Evolutionary conservation across 2,888 invertebrate genomes (phyloP), one percentile per base, ranked within the genome.

Genomic region (Apantesis nais): DNA sequence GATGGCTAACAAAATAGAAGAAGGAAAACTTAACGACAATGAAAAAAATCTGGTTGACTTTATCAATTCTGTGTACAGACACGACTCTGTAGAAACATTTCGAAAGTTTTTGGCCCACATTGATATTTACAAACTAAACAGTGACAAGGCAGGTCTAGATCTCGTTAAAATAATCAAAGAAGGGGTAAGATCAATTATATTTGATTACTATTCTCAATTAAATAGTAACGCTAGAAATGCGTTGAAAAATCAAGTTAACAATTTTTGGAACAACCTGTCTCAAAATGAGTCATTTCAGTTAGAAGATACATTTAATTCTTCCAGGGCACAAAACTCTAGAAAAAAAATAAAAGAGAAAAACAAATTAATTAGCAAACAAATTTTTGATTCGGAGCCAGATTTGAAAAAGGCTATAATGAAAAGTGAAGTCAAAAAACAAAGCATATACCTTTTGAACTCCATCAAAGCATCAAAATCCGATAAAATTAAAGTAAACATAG

Each of bases 31-130:
- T n/a, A 71, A 76, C 22, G 34, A 60, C 5, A 74, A 74, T 8
- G 67, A 78, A 1, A 71, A 58, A 31, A 65, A 72, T 8, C 55
- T 89, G 0, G 8, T 85, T 0, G 73, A 79, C 34, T 85, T 87
- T 29, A 66, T 89, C 0, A 85, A 91, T 74, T 84, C 88, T 0
- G 70, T 90, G 16, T 90, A 88, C 67, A 76, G 60, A 44, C 31
- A 70, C 19, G 78, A 83, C 16, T 71, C 83, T 3, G 67, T 69
- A 9, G 48, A 64, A 0, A 85, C 85, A 62, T 77, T 90, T 5
- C 69, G 67, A 9, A 75, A 68, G 0, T 72, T 88, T 16, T 58
- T 89, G 2, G 74, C 78, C 5, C 78, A 84, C 25, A 66, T 90
- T 0, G 71, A 85, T 29, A 62, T 74, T 0, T 89, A 88, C 37